Base-by-base conservation (phyloP, 1,140 invertebrate species). In the Wiebesia pumilae region DNA sequence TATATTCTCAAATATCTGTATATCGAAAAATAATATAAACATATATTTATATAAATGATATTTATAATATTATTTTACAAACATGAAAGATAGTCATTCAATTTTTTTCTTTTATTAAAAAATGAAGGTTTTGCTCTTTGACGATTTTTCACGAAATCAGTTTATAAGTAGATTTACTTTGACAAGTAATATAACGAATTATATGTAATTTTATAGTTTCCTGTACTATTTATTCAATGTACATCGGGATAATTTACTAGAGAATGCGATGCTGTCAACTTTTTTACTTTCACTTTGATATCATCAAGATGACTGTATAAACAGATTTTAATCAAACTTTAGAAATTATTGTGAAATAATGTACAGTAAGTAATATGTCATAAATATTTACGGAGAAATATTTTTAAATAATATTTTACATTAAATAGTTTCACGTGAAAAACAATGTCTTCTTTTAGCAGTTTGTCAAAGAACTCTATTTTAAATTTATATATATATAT, bases 241-340 rank as follows among this genome's bases (percentile, higher is more conserved):
- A 27, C 27, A 75, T 75, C 38, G 38, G 40, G 27, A 75, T 43
- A 40, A 30, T 75, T 75, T 43, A 75, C 38, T 21, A 43, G 27
- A 33, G 71, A 75, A 75, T 75, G 43, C 38, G 38, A 75, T 43
- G 43, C 71, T 43, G 71, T 75, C 38, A n/a, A 75, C 71, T 43
- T 75, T 75, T 75, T 75, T 75, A 75, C 71, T 75, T 75, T 75
- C 71, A 75, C 71, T 43, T 38, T n/a, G 71, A 75, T 75, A 43
- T 75, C 43, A 75, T 75, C 71, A 75, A 75, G 71, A 75, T 38
- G 38, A 75, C 71, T 75, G 71, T 38, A 43, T n/a, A 75, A 75
- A 75, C 24, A 75, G 71, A 75, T 75, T 75, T 43, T 24, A 75
- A 75, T 75, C 71, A 43, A 24, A 75, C 38, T 9, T 75, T 75